Evolutionary conservation across 2,113 vertebrate species (phyloP).

Genomic region (Corydoras maculifer): DNA sequence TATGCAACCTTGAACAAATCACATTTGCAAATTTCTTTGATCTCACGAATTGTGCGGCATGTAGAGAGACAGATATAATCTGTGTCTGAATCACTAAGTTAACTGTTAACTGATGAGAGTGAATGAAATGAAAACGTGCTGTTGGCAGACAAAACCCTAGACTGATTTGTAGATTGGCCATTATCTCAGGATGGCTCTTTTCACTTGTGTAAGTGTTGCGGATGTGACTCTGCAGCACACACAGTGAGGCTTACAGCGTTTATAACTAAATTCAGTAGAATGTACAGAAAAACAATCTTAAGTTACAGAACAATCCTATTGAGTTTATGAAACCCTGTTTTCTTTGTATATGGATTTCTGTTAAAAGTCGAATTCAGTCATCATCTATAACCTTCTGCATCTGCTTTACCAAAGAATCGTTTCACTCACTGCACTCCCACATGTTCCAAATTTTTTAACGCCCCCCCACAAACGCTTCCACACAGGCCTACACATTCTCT

Average conservation of each 20-base stretch:
- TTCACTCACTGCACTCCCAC: conserved; percentile 50
- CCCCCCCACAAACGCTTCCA: conserved; percentile 35
- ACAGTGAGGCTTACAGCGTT: too few relatives aligned
- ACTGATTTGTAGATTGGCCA: too few relatives aligned
- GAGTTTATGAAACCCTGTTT: too few relatives aligned
- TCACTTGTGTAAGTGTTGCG: too few relatives aligned
- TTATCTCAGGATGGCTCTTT: too few relatives aligned
- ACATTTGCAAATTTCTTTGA: conserved; percentile 13
- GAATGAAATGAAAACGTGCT: neutral
- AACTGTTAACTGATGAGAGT: conserved; percentile 7
- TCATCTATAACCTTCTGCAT: conserved; percentile 35
- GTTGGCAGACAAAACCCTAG: neutral
- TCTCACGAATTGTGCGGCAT: conserved; percentile 2
- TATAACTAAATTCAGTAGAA: too few relatives aligned
- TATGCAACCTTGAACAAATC: conserved; percentile 3
- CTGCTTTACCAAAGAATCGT: conserved; percentile 43
- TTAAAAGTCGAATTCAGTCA: conserved; percentile 19
- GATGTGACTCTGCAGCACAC: too few relatives aligned
- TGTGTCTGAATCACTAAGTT: conserved; percentile 1
- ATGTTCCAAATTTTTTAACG: conserved; percentile 37
- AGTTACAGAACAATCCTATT: too few relatives aligned
- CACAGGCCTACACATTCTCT: conserved; percentile 31
- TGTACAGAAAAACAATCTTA: too few relatives aligned
- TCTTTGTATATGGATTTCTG: neutral
- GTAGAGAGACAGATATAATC: neutral